Percentiles rank a stretch among this genome's conserved stretches.
phyloP scores from a whole-genome alignment of 2,113 vertebrate genomes.

The Pica pica region DNA sequence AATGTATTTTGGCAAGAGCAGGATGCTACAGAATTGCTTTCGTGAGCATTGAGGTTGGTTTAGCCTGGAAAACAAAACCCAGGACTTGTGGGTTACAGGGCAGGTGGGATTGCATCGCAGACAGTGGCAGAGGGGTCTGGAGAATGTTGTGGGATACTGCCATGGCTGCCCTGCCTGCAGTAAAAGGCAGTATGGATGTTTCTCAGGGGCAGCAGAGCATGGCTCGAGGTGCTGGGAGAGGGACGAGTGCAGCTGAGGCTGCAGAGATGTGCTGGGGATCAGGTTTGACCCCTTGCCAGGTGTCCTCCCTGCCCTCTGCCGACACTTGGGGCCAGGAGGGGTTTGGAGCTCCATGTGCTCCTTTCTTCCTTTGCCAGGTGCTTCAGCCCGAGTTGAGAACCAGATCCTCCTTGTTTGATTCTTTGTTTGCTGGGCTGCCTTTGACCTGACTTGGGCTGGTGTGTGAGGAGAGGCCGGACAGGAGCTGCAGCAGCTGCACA shows the following conservation, averaged over 20 bases:
- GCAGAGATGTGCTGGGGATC: neutral
- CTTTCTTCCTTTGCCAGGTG: neutral
- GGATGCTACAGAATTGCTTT: neutral
- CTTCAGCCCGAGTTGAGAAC: neutral
- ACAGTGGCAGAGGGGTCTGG: accelerated
- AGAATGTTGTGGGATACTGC: accelerated
- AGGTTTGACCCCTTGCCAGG: accelerated
- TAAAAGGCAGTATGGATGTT: accelerated
- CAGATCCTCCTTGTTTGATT: neutral
- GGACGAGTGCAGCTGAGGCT: neutral
- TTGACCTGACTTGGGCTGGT: neutral
- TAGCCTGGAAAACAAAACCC: neutral
- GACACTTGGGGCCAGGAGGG: neutral
- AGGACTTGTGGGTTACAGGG: accelerated
- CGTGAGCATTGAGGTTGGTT: neutral
- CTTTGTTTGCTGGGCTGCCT: neutral
- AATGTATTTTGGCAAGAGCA: neutral
- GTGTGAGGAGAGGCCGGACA: accelerated
- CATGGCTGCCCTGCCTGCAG: accelerated
- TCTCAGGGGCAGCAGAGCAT: neutral
- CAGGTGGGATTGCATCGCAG: neutral
- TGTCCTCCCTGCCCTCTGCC: neutral
- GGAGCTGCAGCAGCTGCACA: neutral
- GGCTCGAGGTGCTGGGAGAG: accelerated
- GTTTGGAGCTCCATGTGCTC: accelerated